These are phyloP conservation scores for Eumaeus atala DNA, from an alignment of 1,140 invertebrate species.

Conservation along the genomic window DNA sequence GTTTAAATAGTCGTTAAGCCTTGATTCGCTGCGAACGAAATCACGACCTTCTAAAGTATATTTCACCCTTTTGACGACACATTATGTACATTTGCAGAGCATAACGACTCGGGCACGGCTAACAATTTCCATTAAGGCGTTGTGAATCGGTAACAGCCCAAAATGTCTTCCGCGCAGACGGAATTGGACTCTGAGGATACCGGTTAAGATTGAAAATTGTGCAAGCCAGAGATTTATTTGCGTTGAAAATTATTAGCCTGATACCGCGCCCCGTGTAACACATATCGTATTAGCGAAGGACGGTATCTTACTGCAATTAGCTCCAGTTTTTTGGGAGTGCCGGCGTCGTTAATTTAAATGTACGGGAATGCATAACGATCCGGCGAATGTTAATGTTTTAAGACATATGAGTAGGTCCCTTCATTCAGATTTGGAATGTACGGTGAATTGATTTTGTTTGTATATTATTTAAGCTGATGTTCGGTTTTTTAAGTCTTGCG, in stretches of 20 bases:
- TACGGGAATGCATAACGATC: constrained; percentile 19
- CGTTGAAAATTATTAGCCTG: constrained; percentile 24
- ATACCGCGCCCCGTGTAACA: constrained; percentile 55
- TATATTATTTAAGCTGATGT: too few species aligned
- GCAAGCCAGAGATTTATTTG: constrained; percentile 27
- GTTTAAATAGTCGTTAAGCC: constrained; percentile 55
- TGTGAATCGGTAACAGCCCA: constrained; percentile 38
- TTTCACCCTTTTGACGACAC: constrained; percentile 71
- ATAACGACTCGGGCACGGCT: constrained; percentile 67
- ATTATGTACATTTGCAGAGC: constrained; percentile 70
- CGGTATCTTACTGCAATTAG: constrained; percentile 70
- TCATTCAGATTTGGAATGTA: too few species aligned
- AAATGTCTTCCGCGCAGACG: constrained; percentile 28
- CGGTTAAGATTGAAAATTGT: constrained; percentile 24
- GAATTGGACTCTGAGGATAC: constrained; percentile 34
- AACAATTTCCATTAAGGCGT: constrained; percentile 67
- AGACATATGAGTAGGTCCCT: too few species aligned
- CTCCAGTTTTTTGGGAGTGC: constrained; percentile 57
- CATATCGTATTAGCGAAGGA: constrained; percentile 70
- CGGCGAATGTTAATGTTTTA: constrained; percentile 2
- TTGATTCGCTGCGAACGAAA: constrained; percentile 50
- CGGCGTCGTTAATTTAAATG: constrained; percentile 23
- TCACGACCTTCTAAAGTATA: constrained; percentile 65
- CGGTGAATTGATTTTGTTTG: too few species aligned
- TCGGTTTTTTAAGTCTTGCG: too few species aligned